These are phyloP conservation scores for Platycercus adscitus DNA, from an alignment of 2,113 vertebrate species.

Conservation along the genomic window DNA sequence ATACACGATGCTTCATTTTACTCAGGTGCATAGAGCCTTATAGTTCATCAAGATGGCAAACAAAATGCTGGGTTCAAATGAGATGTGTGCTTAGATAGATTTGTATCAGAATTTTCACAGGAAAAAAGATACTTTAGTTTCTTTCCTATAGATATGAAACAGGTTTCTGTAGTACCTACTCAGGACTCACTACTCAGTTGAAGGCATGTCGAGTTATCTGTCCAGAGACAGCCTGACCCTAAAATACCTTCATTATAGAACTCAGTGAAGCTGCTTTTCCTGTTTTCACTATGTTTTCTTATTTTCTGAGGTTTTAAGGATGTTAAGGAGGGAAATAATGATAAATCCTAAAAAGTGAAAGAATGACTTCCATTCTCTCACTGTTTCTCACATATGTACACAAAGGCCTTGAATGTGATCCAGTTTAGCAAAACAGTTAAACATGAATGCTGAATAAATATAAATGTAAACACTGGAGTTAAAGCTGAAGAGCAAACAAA, in stretches of 20 bases:
- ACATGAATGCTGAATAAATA: not conserved
- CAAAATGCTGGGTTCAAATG: not conserved
- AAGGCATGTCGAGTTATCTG: not conserved
- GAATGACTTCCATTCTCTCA: not conserved
- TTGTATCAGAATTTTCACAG: not conserved
- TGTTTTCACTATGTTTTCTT: not conserved
- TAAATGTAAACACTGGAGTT: not conserved
- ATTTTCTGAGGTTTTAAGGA: not conserved
- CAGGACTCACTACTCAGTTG: not conserved
- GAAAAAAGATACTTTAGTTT: not conserved
- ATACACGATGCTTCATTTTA: not conserved
- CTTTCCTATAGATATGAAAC: not conserved
- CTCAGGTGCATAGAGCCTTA: not conserved
- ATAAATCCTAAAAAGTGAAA: not conserved
- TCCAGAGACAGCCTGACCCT: not conserved
- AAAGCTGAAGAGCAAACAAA: not conserved
- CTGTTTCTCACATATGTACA: not conserved
- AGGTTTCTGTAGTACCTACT: not conserved
- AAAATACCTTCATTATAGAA: not conserved
- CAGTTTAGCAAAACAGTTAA: not conserved
- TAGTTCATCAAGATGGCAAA: not conserved
- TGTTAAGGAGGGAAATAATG: not conserved
- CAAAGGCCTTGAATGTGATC: not conserved
- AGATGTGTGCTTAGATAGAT: not conserved
- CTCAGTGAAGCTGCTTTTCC: not conserved